Evolutionary conservation across 2,797 vertebrate species (phyloP).

Genomic region (Chloroceryle inda): DNA sequence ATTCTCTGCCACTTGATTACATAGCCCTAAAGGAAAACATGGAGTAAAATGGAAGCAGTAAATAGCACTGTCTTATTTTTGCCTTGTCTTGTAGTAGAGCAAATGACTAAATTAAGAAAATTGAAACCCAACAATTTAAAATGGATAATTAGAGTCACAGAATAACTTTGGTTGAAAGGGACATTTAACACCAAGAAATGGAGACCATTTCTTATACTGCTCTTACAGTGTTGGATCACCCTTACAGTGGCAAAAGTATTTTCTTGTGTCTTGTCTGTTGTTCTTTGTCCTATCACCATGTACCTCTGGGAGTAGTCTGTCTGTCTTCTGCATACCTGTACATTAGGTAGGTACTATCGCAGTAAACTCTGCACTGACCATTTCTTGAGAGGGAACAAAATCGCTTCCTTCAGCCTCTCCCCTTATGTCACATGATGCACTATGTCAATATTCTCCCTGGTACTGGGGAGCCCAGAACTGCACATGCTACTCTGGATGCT

Average conservation of each 20-base stretch:
- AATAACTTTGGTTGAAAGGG: neutral
- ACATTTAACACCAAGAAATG: neutral
- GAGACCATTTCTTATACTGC: neutral
- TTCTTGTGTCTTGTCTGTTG: neutral
- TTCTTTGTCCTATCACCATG: neutral
- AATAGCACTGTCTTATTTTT: neutral
- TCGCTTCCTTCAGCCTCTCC: accelerated
- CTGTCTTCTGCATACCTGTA: neutral
- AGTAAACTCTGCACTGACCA: neutral
- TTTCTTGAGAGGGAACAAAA: neutral
- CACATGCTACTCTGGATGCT: neutral
- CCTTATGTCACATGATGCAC: neutral
- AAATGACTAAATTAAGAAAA: neutral
- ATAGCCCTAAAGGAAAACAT: neutral
- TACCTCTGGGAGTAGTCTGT: neutral
- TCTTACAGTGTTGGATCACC: neutral
- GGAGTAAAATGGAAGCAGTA: neutral
- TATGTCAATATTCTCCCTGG: neutral
- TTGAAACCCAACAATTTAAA: neutral
- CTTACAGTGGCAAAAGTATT: neutral
- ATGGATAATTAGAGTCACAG: neutral
- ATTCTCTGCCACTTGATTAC: neutral
- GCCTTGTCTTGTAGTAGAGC: neutral
- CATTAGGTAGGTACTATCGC: neutral
- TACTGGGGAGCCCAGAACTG: neutral